phyloP scores from a whole-genome alignment of 2,888 invertebrate species.

The Lobophora halterata region DNA sequence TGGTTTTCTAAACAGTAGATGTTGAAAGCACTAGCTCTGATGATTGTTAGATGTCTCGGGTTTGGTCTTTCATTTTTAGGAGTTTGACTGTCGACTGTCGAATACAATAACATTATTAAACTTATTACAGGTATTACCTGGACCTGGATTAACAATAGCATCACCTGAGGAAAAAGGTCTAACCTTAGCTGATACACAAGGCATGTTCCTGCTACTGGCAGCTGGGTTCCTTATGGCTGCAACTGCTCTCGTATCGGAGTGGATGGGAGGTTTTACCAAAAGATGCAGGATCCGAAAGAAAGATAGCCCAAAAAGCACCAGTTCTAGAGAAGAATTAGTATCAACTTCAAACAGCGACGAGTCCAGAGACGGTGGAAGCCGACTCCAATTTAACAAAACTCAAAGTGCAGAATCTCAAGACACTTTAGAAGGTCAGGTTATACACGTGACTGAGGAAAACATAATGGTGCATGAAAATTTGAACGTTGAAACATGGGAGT shows the following conservation, averaged over 20 bases:
- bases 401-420: conserved; percentile 52
- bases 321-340: conserved; percentile 46
- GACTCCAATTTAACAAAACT: conserved; percentile 41
- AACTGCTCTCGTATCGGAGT: conserved; percentile 84
- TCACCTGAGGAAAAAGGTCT: conserved; percentile 85
- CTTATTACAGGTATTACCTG: conserved; percentile 61
- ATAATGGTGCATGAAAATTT: conserved; percentile 56
- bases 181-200: conserved; percentile 90
- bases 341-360: conserved; percentile 35
- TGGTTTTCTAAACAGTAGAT: too few relatives aligned
- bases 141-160: conserved; percentile 57
- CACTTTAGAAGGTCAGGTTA: conserved; percentile 59
- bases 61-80: too few relatives aligned
- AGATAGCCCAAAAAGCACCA: conserved; percentile 32
- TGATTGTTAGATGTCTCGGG: too few relatives aligned
- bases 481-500: conserved; percentile 44
- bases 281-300: conserved; percentile 68
- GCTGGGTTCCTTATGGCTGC: conserved; percentile 85
- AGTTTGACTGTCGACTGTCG: too few relatives aligned
- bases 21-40: too few relatives aligned
- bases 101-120: neutral
- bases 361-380: conserved; percentile 40
- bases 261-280: conserved; percentile 85
- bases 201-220: conserved; percentile 88
- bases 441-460: conserved; percentile 57